Conservation (phyloP, 2,797 vertebrate genomes). For the Urophycis tenuis region DNA sequence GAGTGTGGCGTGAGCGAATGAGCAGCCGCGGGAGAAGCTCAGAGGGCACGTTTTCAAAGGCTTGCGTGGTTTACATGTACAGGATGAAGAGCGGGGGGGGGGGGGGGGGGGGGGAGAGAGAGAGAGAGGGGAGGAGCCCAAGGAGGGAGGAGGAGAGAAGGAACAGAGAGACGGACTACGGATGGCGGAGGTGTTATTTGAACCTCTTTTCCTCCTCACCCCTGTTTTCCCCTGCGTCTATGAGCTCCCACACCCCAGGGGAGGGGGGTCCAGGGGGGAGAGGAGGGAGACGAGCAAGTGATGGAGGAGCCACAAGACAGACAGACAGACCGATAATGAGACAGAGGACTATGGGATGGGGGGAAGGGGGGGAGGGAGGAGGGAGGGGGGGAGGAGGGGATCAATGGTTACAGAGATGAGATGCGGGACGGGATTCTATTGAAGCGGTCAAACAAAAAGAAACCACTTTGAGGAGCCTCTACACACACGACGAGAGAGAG, state of each 20-base stretch:
- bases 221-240: neutral
- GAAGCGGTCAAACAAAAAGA: neutral
- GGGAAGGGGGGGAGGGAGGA: neutral
- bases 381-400: neutral
- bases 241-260: neutral
- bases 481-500: neutral
- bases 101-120: too few relatives aligned
- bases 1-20: too few relatives aligned
- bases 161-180: neutral
- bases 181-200: neutral
- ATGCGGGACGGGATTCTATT: neutral
- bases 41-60: too few relatives aligned
- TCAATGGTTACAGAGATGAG: slow-evolving; percentile 16
- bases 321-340: neutral
- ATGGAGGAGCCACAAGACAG: neutral
- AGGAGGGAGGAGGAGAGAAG: neutral
- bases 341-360: neutral
- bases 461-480: neutral
- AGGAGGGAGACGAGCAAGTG: neutral
- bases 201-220: neutral
- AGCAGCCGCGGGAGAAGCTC: too few relatives aligned
- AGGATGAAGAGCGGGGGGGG: too few relatives aligned
- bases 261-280: neutral
- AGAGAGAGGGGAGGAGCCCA: neutral
- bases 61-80: neutral